Evolutionary conservation across 2,888 invertebrate genomes (phyloP).

Genomic region (Phymatocera aterrima): DNA sequence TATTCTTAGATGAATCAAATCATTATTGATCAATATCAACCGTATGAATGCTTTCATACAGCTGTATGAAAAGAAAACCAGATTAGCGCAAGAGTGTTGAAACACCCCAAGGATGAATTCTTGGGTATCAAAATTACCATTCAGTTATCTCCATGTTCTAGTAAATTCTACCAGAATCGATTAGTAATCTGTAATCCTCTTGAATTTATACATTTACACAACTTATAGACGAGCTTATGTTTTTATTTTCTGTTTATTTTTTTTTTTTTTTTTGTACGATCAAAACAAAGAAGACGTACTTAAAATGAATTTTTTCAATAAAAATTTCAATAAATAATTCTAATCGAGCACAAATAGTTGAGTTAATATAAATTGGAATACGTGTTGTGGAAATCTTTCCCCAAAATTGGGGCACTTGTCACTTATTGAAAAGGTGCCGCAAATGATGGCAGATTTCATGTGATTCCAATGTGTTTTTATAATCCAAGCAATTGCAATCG

Average conservation of each 20-base stretch:
- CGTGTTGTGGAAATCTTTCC: too few species aligned
- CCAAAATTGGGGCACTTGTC: too few species aligned
- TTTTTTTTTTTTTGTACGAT: too few species aligned
- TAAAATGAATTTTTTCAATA: slow-evolving; percentile 23
- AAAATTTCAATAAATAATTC: slow-evolving; percentile 7
- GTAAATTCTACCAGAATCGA: background rate
- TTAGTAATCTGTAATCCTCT: slow-evolving; percentile 41
- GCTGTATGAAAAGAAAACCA: too few species aligned
- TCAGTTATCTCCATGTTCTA: background rate
- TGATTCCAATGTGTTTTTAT: too few species aligned
- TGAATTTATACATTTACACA: slow-evolving; percentile 3
- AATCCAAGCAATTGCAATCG: too few species aligned
- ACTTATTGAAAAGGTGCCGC: too few species aligned
- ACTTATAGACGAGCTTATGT: slow-evolving; percentile 30
- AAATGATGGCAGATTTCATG: too few species aligned
- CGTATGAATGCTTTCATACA: background rate
- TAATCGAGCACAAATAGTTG: slow-evolving; percentile 5
- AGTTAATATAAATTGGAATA: too few species aligned
- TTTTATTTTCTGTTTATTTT: too few species aligned
- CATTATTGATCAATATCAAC: background rate
- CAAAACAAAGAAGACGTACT: slow-evolving; percentile 37
- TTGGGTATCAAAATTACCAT: background rate
- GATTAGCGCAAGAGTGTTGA: background rate
- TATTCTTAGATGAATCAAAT: slow-evolving; percentile 12
- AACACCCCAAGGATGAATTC: too few species aligned